Evolutionary conservation across 2,113 vertebrate genomes (phyloP), one percentile per base, ranked within the genome.

Genomic region (Pterocles burchelli): DNA sequence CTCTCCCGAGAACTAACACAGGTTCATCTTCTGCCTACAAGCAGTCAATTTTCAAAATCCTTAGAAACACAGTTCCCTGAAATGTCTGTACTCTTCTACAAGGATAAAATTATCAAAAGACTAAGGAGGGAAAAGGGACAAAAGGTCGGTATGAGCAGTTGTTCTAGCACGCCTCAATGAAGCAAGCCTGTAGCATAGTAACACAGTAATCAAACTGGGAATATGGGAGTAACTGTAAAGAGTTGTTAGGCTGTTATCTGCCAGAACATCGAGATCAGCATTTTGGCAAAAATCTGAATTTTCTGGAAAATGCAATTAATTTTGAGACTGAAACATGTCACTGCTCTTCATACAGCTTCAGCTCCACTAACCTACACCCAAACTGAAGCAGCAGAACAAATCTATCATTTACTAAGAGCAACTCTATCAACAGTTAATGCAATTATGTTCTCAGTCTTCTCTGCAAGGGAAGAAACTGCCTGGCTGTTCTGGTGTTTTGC

Each of bases 1-100:
- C 54, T 68, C 41, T 72, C 33, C 52, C 0, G 0, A 58, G 19
- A 19, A 82, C 19, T 48, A 49, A 54, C 0, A 0, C 0, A 29
- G 25, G 46, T 41, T 68, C 31, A 65, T 24, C 33, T 54, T 63
- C 36, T 33, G 67, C 16, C 8, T 54, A 54, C 20, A 73, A 21
- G 49, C 16, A 58, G 55, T 6, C 38, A 63, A 17, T 20, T 55
- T 81, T 3, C 31, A 51, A 86, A 85, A 81, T 7, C 14, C 34
- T 51, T 13, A 70, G 7, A 17, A 90, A 79, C 3, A 38, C 29
- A 45, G 8, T 4, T 34, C 33, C 65, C 61, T 43, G 38, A 66
- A 62, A 59, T 1, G 2, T 5, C 36, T 74, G 0, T 4, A 31
- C 17, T 75, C 67, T 36, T 22, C 14, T 55, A 38, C 10, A 55